Conservation (phyloP, 2,888 invertebrate genomes). For the Epinotia demarniana region DNA sequence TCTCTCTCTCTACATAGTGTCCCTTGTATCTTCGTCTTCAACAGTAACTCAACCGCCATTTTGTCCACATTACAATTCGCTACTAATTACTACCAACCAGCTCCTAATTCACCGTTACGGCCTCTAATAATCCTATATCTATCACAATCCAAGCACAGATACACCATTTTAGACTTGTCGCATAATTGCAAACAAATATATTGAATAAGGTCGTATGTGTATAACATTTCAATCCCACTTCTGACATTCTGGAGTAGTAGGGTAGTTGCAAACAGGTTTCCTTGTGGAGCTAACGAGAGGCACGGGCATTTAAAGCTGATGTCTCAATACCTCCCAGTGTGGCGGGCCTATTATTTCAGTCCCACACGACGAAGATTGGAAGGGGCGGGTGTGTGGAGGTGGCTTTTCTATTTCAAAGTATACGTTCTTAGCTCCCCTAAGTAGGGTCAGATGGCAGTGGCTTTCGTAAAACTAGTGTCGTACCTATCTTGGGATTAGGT, state of each 20-base stretch:
- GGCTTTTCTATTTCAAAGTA: slow-evolving; percentile 49
- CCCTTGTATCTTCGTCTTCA: neutral
- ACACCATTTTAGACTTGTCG: neutral
- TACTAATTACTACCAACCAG: slow-evolving; percentile 55
- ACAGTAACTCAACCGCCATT: slow-evolving; percentile 16
- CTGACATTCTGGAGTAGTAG: neutral
- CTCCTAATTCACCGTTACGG: slow-evolving; percentile 46
- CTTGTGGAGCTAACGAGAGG: slow-evolving; percentile 46
- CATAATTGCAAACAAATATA: neutral
- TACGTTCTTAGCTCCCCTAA: neutral
- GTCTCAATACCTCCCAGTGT: slow-evolving; percentile 85
- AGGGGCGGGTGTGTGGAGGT: slow-evolving; percentile 57
- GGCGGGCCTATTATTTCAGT: slow-evolving; percentile 82
- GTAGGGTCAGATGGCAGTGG: too few relatives aligned
- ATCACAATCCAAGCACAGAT: slow-evolving; percentile 11
- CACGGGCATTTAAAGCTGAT: slow-evolving; percentile 73
- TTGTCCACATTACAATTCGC: slow-evolving; percentile 49
- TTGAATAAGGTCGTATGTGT: neutral
- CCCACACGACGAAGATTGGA: slow-evolving; percentile 74
- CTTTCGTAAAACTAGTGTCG: too few relatives aligned
- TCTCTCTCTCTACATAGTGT: neutral
- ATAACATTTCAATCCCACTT: neutral
- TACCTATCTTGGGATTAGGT: too few relatives aligned
- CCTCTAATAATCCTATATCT: slow-evolving; percentile 8
- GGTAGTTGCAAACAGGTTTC: slow-evolving; percentile 51